phyloP scores from a whole-genome alignment of 1,140 invertebrate genomes.

The Galleria mellonella region DNA sequence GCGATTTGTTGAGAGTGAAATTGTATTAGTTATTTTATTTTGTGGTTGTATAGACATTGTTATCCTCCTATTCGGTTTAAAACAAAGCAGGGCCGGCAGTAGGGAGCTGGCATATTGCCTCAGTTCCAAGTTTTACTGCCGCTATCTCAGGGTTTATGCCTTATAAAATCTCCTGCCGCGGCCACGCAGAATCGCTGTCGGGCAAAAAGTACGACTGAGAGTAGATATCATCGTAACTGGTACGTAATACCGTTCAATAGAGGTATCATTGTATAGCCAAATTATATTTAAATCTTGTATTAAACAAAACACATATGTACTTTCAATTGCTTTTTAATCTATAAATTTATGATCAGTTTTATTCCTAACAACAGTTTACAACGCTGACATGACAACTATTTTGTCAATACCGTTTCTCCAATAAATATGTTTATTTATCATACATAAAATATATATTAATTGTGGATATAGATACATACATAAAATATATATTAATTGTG shows the following conservation, averaged over 20 bases:
- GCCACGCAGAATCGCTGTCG: slow-evolving; percentile 21
- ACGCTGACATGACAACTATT: no score
- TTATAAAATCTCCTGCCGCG: slow-evolving; percentile 37
- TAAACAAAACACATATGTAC: no score
- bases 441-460: no score
- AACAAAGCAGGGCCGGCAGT: slow-evolving; percentile 39
- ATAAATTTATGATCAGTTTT: no score
- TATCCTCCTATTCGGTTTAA: slow-evolving; percentile 25
- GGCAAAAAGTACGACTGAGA: slow-evolving; percentile 23
- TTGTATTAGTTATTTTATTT: slow-evolving; percentile 2
- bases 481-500: no score
- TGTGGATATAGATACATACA: no score
- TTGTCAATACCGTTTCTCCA: no score
- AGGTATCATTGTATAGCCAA: no score
- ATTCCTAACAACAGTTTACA: no score
- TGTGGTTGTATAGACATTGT: slow-evolving; percentile 13
- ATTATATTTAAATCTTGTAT: no score
- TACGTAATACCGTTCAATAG: slow-evolving; percentile 21
- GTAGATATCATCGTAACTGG: slow-evolving; percentile 32
- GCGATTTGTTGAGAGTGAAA: slow-evolving; percentile 1
- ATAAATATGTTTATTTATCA: no score
- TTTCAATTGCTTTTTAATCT: no score
- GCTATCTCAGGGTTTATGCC: slow-evolving; percentile 46
- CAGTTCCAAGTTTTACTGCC: slow-evolving; percentile 46
- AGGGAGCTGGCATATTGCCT: slow-evolving; percentile 43